Conservation (phyloP, 2,113 vertebrate genomes). For the Cebus imitator region DNA sequence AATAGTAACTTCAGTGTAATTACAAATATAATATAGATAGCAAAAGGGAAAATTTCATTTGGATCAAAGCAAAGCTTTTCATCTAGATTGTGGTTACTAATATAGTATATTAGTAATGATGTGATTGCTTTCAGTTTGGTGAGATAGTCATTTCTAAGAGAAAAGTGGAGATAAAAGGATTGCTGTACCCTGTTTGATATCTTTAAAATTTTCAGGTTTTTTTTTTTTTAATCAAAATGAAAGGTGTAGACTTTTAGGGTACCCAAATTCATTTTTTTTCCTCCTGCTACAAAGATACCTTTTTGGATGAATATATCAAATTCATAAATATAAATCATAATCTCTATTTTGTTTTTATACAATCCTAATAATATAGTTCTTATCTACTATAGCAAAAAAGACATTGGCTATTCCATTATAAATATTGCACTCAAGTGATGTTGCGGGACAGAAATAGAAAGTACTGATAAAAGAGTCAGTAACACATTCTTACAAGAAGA, state of each 20-base stretch:
- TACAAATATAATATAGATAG: slow-evolving; percentile 33
- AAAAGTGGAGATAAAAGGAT: not conserved
- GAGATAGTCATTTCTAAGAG: not conserved
- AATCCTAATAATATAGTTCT: not conserved
- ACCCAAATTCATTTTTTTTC: not conserved
- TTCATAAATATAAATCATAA: not conserved
- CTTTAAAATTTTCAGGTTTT: not conserved
- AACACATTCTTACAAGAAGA: not conserved
- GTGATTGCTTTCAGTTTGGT: not conserved
- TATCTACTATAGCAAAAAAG: not conserved
- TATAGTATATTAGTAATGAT: not conserved
- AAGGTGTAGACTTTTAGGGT: not conserved
- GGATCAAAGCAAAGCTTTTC: slow-evolving; percentile 18
- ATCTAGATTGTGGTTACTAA: not conserved
- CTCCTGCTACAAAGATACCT: not conserved
- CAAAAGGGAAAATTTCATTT: not conserved
- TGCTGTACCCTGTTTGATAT: not conserved
- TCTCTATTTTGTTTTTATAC: not conserved
- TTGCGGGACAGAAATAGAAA: not conserved
- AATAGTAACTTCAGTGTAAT: slow-evolving; percentile 62
- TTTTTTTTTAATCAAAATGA: not conserved
- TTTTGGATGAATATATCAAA: not conserved
- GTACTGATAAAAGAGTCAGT: not conserved
- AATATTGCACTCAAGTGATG: not conserved
- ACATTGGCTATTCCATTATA: not conserved